A percentile compares a stretch with the other conserved stretches of the same genome.
Evolutionary conservation across 2,888 invertebrate species (phyloP).

Genomic region (Ectemnius cavifrons): DNA sequence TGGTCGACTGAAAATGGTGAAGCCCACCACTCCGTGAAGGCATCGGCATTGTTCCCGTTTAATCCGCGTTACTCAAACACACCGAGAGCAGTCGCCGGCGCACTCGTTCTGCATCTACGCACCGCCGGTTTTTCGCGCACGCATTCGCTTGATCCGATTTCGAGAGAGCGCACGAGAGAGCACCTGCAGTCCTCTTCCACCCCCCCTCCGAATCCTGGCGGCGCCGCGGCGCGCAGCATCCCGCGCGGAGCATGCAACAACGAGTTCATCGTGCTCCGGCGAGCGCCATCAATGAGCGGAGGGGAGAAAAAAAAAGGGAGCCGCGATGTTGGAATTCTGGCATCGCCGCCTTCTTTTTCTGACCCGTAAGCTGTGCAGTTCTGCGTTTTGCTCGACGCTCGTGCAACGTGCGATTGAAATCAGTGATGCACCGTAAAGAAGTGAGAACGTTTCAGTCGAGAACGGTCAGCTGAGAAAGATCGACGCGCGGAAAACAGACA

Average conservation of each 20-base stretch:
- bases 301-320: not conserved
- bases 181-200: too few species aligned
- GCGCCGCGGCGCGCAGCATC: not conserved
- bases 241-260: constrained; percentile 19
- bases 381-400: too few species aligned
- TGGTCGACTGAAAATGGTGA: not conserved
- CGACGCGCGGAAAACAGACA: too few species aligned
- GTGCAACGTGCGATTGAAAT: too few species aligned
- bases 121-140: constrained; percentile 41
- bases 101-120: constrained; percentile 39
- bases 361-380: not conserved
- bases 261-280: constrained; percentile 16
- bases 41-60: constrained; percentile 39
- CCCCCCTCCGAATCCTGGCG: too few species aligned
- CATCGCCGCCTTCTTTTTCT: constrained; percentile 1
- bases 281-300: not conserved
- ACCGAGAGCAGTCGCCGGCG: constrained; percentile 7
- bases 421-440: too few species aligned
- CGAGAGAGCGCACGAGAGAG: not conserved
- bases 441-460: not conserved
- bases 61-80: constrained; percentile 41
- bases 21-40: constrained; percentile 32
- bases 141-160: constrained; percentile 29
- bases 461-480: constrained; percentile 14
- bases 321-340: not conserved